Percentiles rank a stretch among this genome's conserved stretches.
Evolutionary conservation across 2,888 invertebrate species (phyloP).

Genomic region (Drosophila greeni): DNA sequence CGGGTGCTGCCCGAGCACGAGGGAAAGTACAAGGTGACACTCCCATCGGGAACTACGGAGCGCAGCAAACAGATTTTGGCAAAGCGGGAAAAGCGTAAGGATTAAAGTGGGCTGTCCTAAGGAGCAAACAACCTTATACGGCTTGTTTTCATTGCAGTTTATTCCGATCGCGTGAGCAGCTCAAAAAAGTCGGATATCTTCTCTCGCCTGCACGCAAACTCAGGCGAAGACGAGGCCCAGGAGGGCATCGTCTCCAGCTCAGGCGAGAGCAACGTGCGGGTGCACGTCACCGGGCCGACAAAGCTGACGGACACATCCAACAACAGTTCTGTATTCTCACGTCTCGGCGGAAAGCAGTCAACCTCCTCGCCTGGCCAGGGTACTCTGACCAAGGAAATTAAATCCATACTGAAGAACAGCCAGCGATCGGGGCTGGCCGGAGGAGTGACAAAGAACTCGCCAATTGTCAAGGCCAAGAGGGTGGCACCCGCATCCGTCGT

Average conservation of each 20-base stretch:
- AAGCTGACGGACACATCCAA: slow-evolving; percentile 46
- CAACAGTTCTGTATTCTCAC: slow-evolving; percentile 76
- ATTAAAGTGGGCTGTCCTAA: background rate
- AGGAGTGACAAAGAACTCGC: slow-evolving; percentile 42
- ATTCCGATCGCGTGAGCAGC: slow-evolving; percentile 74
- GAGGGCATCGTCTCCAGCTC: slow-evolving; percentile 65
- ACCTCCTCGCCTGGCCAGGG: slow-evolving; percentile 23
- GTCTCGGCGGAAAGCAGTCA: slow-evolving; percentile 74
- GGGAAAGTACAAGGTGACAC: slow-evolving; percentile 81
- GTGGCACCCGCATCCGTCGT: slow-evolving; percentile 28
- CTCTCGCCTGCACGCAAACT: slow-evolving; percentile 67
- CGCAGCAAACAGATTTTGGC: slow-evolving; percentile 80
- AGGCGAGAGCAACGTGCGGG: slow-evolving; percentile 57
- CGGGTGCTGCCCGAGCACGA: slow-evolving; percentile 81
- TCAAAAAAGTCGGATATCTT: slow-evolving; percentile 71
- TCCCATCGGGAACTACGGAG: slow-evolving; percentile 80
- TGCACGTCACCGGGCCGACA: slow-evolving; percentile 63
- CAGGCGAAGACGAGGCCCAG: slow-evolving; percentile 56
- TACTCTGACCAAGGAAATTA: slow-evolving; percentile 63
- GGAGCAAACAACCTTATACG: background rate
- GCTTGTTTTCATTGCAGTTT: slow-evolving; percentile 57
- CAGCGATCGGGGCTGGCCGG: slow-evolving; percentile 19
- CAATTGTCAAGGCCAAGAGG: slow-evolving; percentile 67
- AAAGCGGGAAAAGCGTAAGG: slow-evolving; percentile 76
- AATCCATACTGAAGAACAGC: slow-evolving; percentile 76